These are phyloP conservation scores for Dynastes hyllus DNA, from an alignment of 2,888 invertebrate genomes.

Conservation along the genomic window DNA sequence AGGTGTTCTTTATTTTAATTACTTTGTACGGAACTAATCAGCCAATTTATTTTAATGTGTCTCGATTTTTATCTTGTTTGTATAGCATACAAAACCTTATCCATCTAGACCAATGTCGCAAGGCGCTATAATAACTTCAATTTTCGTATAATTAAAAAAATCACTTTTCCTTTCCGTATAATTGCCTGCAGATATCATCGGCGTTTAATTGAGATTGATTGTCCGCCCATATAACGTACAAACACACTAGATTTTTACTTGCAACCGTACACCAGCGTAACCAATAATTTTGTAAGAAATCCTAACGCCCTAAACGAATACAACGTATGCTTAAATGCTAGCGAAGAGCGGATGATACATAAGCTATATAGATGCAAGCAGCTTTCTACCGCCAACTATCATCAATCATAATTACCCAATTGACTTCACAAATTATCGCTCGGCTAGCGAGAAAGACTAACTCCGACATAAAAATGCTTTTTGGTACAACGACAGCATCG, in stretches of 20 bases:
- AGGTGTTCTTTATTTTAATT: no score
- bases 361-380: not conserved
- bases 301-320: slow-evolving; percentile 30
- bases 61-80: not conserved
- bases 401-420: slow-evolving; percentile 54
- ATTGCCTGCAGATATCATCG: slow-evolving; percentile 11
- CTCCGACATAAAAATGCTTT: slow-evolving; percentile 49
- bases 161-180: slow-evolving; percentile 5
- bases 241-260: not conserved
- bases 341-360: not conserved
- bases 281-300: slow-evolving; percentile 39
- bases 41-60: not conserved
- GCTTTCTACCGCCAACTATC: slow-evolving; percentile 16
- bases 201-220: slow-evolving; percentile 44
- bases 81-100: not conserved
- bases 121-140: not conserved
- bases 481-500: slow-evolving; percentile 16
- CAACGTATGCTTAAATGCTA: slow-evolving; percentile 4
- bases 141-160: slow-evolving; percentile 14
- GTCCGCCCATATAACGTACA: slow-evolving; percentile 34
- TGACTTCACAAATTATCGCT: slow-evolving; percentile 50
- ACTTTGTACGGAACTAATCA: no score
- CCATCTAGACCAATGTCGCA: not conserved
- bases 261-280: slow-evolving; percentile 25
- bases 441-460: slow-evolving; percentile 23